phyloP scores from a whole-genome alignment of 2,113 vertebrate species.

The Aleadryas rufinucha region DNA sequence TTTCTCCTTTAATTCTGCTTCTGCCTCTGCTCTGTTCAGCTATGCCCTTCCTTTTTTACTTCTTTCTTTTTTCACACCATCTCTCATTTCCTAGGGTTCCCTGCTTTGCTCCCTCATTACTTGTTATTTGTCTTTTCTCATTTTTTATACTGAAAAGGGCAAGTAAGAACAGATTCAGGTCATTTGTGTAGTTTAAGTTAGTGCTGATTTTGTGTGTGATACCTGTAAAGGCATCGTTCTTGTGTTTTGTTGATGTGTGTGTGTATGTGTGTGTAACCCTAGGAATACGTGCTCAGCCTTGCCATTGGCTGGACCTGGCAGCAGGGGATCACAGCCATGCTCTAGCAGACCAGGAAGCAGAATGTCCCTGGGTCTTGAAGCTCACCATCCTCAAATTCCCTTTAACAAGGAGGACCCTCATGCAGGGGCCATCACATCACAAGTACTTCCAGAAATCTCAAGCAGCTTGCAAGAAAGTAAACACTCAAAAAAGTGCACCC shows the following conservation, averaged over 20 bases:
- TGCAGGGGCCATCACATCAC: fast-evolving
- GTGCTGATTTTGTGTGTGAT: background rate
- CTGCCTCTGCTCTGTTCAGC: background rate
- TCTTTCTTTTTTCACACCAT: background rate
- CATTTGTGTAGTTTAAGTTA: background rate
- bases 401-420: background rate
- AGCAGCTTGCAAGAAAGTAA: background rate
- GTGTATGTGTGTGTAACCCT: too few species aligned
- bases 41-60: background rate
- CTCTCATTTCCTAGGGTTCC: background rate
- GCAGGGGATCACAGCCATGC: background rate
- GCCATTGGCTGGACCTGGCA: background rate
- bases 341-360: background rate
- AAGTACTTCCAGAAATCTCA: background rate
- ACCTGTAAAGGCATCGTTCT: background rate
- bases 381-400: background rate
- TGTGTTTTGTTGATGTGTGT: background rate
- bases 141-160: background rate
- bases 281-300: background rate
- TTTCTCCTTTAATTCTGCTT: background rate
- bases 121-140: background rate
- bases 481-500: background rate
- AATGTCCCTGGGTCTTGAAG: background rate
- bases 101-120: background rate
- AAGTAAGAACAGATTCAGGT: background rate